A percentile compares a stretch with the other conserved stretches of the same genome.
These are phyloP conservation scores for Acanthaster planci DNA, from an alignment of 35 echinoderm and acorn worm genomes.

Conservation along the genomic window DNA sequence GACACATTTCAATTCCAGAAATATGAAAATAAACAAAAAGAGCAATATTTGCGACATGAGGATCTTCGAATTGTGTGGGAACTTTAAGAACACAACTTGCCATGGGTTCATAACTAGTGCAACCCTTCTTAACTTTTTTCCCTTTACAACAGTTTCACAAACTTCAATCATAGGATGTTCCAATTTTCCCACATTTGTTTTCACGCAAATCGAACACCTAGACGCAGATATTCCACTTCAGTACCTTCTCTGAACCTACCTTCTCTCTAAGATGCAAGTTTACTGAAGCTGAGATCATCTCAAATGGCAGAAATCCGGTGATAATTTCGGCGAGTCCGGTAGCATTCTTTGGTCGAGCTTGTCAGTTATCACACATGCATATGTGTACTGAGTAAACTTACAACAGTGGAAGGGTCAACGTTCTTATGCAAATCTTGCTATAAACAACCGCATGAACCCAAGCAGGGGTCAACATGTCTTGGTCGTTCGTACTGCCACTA, in stretches of 20 bases:
- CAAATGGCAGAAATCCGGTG: background rate
- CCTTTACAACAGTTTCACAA: background rate
- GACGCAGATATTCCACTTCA: background rate
- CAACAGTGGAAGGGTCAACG: conserved; percentile 8
- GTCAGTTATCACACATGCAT: background rate
- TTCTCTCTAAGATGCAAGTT: background rate
- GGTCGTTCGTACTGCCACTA: background rate
- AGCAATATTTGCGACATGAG: no score
- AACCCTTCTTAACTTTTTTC: no score
- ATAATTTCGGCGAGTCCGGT: background rate
- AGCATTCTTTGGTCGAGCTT: background rate
- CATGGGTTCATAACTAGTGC: no score
- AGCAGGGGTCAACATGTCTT: background rate
- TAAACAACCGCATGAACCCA: background rate
- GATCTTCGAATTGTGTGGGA: no score
- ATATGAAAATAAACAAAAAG: no score
- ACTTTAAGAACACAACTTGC: no score
- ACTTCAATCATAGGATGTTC: background rate
- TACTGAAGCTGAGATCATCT: background rate
- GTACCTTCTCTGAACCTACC: background rate
- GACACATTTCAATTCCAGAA: no score
- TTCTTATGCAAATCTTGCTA: conserved; percentile 13
- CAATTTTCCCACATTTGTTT: background rate
- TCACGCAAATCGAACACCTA: background rate
- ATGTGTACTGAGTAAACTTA: no score